A percentile compares a stretch with the other conserved stretches of the same genome.
These are phyloP conservation scores for Hypsibius dujardini DNA, from an alignment of 1,140 invertebrate species.

Conservation along the genomic window DNA sequence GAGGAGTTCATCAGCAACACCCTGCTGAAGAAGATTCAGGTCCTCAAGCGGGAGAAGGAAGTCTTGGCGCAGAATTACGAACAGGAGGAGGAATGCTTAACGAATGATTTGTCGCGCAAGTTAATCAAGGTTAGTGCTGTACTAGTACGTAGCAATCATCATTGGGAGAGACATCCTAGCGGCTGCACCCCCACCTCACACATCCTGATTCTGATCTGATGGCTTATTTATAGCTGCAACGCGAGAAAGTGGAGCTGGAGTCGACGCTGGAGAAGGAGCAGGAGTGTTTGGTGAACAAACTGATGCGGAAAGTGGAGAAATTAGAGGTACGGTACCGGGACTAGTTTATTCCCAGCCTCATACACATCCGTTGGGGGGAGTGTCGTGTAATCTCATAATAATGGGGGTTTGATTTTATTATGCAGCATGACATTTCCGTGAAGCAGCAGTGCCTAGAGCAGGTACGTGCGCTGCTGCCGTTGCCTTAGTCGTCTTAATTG, in stretches of 20 bases:
- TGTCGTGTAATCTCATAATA: slow-evolving; percentile 93
- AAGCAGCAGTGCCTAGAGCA: slow-evolving; percentile 85
- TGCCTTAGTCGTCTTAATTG: neutral
- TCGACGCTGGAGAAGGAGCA: slow-evolving; percentile 92
- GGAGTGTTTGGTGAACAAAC: slow-evolving; percentile 85
- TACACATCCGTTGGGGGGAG: too few relatives aligned
- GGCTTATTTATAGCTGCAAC: slow-evolving; percentile 43
- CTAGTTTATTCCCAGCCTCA: too few relatives aligned
- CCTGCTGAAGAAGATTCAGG: slow-evolving; percentile 86
- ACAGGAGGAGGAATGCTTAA: slow-evolving; percentile 95
- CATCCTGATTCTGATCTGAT: neutral
- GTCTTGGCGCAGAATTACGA: slow-evolving; percentile 93
- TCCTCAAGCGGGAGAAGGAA: slow-evolving; percentile 91
- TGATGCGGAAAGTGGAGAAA: too few relatives aligned
- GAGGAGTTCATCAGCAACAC: slow-evolving; percentile 98
- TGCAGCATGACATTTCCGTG: slow-evolving; percentile 78
- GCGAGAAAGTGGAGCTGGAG: slow-evolving; percentile 76
- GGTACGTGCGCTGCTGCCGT: too few relatives aligned
- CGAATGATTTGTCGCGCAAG: slow-evolving; percentile 89
- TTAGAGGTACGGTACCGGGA: too few relatives aligned
- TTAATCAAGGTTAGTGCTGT: too few relatives aligned
- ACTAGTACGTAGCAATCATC: slow-evolving; percentile 90
- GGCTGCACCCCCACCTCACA: too few relatives aligned
- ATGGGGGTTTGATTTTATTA: slow-evolving; percentile 91
- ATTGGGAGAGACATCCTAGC: too few relatives aligned